Percentiles rank a stretch among this genome's conserved stretches.
Evolutionary conservation across 2,797 vertebrate genomes (phyloP).

Genomic region (Danio tinwini): DNA sequence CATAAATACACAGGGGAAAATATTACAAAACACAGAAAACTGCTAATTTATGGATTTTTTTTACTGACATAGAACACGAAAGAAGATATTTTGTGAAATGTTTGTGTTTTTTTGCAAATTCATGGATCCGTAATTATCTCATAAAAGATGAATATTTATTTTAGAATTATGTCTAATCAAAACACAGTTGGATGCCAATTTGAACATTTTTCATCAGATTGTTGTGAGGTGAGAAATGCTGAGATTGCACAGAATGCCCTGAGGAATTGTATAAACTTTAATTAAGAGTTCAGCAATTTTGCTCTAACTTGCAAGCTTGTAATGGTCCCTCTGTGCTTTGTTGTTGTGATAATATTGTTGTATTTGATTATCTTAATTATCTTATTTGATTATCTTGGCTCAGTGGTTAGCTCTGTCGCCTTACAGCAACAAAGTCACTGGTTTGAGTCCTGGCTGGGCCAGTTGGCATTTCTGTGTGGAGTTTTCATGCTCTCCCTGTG

Average conservation of each 20-base stretch:
- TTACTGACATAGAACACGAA: no score
- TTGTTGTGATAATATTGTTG: slow-evolving; percentile 11
- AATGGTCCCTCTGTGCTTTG: not conserved
- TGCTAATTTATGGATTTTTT: no score
- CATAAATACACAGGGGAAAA: no score
- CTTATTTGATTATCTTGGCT: no score
- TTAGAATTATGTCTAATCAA: not conserved
- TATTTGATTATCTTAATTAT: not conserved
- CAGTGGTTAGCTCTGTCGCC: no score
- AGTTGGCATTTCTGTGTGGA: no score
- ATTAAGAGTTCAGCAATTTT: slow-evolving; percentile 26
- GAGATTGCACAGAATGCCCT: slow-evolving; percentile 14
- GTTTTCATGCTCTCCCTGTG: no score
- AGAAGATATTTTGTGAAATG: no score
- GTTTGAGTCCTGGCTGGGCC: no score
- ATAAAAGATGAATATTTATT: not conserved
- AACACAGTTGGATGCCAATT: slow-evolving; percentile 9
- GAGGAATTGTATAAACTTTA: not conserved
- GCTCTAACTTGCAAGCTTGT: not conserved
- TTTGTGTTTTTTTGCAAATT: no score
- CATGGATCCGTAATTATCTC: not conserved
- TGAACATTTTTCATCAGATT: slow-evolving; percentile 21
- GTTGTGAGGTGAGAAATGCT: slow-evolving; percentile 9
- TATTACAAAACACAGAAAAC: no score
- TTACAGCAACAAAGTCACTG: no score